phyloP scores from a whole-genome alignment of 23 tunicate species.

The Aplidium turbinatum region DNA sequence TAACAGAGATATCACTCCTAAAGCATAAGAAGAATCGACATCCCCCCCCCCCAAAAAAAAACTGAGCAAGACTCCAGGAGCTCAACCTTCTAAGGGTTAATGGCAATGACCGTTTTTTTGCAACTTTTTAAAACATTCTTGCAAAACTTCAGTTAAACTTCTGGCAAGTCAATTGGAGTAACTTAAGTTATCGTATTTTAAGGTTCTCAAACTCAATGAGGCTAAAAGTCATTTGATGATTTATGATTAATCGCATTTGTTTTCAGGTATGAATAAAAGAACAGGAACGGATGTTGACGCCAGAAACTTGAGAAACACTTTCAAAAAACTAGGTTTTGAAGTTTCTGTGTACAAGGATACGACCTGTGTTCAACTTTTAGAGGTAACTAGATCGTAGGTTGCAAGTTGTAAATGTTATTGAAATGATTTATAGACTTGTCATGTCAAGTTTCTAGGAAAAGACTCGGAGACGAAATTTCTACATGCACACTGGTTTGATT shows the following conservation, averaged over 20 bases:
- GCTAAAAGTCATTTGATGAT: not conserved
- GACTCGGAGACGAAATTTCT: no score
- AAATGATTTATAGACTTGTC: no score
- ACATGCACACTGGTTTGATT: no score
- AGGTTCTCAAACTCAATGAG: not conserved
- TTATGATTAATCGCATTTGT: conserved; percentile 1
- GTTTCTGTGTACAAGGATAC: conserved; percentile 47
- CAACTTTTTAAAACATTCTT: no score
- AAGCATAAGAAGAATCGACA: no score
- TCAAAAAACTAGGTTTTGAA: conserved; percentile 57
- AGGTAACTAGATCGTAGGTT: conserved; percentile 17
- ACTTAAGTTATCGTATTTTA: not conserved
- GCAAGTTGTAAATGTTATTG: no score
- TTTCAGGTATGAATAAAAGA: conserved; percentile 78
- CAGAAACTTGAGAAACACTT: conserved; percentile 37
- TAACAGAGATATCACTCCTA: no score
- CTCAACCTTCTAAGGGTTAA: no score
- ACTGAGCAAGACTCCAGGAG: no score
- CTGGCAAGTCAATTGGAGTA: not conserved
- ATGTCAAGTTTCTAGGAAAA: no score
- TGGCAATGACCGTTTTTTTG: no score
- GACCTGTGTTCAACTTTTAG: not conserved
- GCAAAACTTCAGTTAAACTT: not conserved
- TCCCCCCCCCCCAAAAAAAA: no score
- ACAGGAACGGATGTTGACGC: conserved; percentile 83